Conservation (phyloP, 2,113 vertebrate species). For the Electrona antarctica region DNA sequence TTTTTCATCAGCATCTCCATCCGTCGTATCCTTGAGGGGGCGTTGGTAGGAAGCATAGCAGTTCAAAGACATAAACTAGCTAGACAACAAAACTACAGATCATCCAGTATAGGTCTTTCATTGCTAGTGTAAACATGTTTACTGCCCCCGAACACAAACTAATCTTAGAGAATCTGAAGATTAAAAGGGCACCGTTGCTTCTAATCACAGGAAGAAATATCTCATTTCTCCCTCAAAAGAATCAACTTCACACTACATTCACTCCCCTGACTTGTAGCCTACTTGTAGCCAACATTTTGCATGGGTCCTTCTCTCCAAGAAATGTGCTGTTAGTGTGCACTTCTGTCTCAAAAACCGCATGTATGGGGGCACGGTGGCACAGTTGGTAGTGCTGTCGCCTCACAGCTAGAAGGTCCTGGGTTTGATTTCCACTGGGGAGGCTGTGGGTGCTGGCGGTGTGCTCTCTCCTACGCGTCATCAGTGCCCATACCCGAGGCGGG, state of each 20-base stretch:
- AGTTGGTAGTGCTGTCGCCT: too few species aligned
- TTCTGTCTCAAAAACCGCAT: too few species aligned
- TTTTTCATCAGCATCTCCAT: constrained; percentile 34
- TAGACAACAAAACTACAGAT: constrained; percentile 21
- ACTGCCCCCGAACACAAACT: constrained; percentile 16
- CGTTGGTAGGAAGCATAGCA: constrained; percentile 16
- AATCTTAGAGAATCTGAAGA: constrained; percentile 26
- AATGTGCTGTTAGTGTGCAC: constrained; percentile 7
- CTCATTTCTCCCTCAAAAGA: background rate
- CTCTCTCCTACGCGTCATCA: too few species aligned
- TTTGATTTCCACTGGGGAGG: too few species aligned
- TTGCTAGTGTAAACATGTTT: constrained; percentile 41
- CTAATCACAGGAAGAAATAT: background rate
- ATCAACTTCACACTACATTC: constrained; percentile 2
- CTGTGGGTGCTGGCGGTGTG: too few species aligned
- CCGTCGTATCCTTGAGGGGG: constrained; percentile 24
- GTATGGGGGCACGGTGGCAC: too few species aligned
- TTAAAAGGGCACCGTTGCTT: background rate
- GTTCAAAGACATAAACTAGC: constrained; percentile 36
- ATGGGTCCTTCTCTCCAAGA: background rate
- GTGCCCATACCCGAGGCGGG: too few species aligned
- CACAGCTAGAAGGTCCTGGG: too few species aligned
- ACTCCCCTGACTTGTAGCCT: background rate
- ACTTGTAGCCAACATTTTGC: background rate
- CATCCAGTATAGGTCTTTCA: constrained; percentile 29